Evolutionary conservation across 2,113 vertebrate genomes (phyloP), one percentile per base, ranked within the genome.

Genomic region (Coturnix japonica): DNA sequence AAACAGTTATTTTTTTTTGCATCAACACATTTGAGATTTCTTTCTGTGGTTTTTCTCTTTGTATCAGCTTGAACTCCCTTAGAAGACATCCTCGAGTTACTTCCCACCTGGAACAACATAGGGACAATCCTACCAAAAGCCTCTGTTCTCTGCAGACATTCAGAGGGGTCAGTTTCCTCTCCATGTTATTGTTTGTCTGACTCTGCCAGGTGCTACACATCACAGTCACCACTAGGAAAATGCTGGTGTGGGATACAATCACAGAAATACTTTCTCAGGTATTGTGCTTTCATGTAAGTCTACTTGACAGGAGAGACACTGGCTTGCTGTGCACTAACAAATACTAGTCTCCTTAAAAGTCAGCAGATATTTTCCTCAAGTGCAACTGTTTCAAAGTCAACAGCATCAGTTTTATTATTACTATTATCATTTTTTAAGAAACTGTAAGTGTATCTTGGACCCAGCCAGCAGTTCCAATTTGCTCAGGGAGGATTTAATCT

Each of bases 101-200:
- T 78, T 92, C 49, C 63, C 77, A 65, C 23, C 13, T 79, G 31
- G 74, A 91, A 75, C 1, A 0, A 72, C 54, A 76, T 1, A 79
- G 6, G 51, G 54, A 54, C 54, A 81, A 33, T 18, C 13, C 19
- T 60, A 65, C 70, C 26, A 57, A 92, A 79, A 59, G 44, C 44
- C 12, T 92, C 84, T 44, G 46, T 59, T 60, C 63, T 44, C 90
- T 0, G 0, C 10, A 25, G 20, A 56, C 57, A 63, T 76, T 87
- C 66, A 89, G 60, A 87, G 82, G 44, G 75, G 49, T 94, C 54
- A 61, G 17, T 81, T 69, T 78, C 57, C 70, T 89, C 87, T 72
- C 1, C 0, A 22, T n/a, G 13, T 54, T 84, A 89, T 41, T 0
- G 0, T 72, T 91, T 92, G 74, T 87, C 57, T 54, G 56, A 26